phyloP scores from a whole-genome alignment of 2,797 vertebrate species.

The Pempheris klunzingeri region DNA sequence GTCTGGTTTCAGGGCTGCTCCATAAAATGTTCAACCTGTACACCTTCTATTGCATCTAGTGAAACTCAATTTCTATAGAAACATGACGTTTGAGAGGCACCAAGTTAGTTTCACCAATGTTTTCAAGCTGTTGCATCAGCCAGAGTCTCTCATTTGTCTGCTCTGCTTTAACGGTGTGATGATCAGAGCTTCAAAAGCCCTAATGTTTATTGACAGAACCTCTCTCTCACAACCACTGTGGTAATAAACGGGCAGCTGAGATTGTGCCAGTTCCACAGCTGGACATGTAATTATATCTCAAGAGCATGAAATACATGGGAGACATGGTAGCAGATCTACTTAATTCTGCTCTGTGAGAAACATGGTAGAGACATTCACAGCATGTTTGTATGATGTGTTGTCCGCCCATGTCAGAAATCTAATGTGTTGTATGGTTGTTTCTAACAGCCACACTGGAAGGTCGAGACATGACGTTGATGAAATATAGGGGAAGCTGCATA shows the following conservation, averaged over 20 bases:
- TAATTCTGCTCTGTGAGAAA: not conserved
- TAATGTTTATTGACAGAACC: slow-evolving; percentile 67
- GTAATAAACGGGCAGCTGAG: slow-evolving; percentile 53
- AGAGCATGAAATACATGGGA: slow-evolving; percentile 14
- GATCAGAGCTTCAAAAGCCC: slow-evolving; percentile 72
- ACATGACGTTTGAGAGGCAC: slow-evolving; percentile 57
- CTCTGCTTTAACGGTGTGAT: slow-evolving; percentile 65
- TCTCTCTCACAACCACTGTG: slow-evolving; percentile 56
- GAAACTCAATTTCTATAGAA: slow-evolving; percentile 63
- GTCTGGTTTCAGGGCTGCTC: slow-evolving; percentile 14
- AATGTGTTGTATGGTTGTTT: no score
- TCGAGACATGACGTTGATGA: not conserved
- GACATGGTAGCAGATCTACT: not conserved
- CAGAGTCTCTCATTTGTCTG: slow-evolving; percentile 73
- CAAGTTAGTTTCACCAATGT: slow-evolving; percentile 47
- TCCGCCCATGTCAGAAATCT: not conserved
- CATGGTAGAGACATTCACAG: not conserved
- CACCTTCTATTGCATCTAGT: slow-evolving; percentile 20
- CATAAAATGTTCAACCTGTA: slow-evolving; percentile 25
- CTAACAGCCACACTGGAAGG: not conserved
- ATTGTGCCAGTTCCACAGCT: slow-evolving; percentile 39
- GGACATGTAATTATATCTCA: slow-evolving; percentile 38
- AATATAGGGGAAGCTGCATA: not conserved
- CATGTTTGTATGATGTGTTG: not conserved
- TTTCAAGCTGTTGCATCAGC: slow-evolving; percentile 81